These are phyloP conservation scores for Trichacis sp. DNA, from an alignment of 2,888 invertebrate genomes.

Conservation along the genomic window DNA sequence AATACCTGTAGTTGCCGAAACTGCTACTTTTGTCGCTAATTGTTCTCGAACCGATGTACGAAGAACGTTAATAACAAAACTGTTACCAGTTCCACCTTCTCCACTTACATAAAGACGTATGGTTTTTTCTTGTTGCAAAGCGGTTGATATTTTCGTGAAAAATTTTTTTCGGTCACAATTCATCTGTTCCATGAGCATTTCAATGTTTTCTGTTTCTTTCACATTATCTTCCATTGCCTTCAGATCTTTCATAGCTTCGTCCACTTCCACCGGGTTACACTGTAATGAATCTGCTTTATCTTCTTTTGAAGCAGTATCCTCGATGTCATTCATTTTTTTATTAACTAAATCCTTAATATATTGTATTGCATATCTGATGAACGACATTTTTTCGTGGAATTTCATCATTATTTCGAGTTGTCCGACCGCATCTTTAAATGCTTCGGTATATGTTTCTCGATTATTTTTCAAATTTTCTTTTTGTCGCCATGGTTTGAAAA, in stretches of 20 bases:
- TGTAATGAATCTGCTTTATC: no score
- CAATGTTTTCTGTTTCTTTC: no score
- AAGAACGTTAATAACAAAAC: constrained; percentile 1
- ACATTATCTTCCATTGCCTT: constrained; percentile 19
- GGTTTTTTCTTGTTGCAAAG: no score
- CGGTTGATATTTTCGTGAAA: no score
- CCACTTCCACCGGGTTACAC: constrained; percentile 27
- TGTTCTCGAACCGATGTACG: constrained; percentile 17
- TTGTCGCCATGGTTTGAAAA: constrained; percentile 40
- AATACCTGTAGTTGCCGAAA: constrained; percentile 54
- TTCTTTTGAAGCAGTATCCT: no score
- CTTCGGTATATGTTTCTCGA: constrained; percentile 29
- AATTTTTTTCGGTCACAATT: constrained; percentile 46
- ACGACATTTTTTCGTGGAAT: no score
- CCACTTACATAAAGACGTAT: no score
- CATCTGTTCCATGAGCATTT: constrained; percentile 38
- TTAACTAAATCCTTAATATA: no score
- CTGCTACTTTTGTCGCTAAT: constrained; percentile 47
- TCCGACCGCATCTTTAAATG: constrained; percentile 28
- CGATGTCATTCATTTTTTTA: no score
- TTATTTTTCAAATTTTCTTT: constrained; percentile 21
- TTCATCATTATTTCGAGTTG: no score
- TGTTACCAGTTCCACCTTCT: no score
- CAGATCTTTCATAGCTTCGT: constrained; percentile 47
- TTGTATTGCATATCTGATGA: no score